These are phyloP conservation scores for Zaprionus lineosus DNA, from an alignment of 2,888 invertebrate species.

Conservation along the genomic window DNA sequence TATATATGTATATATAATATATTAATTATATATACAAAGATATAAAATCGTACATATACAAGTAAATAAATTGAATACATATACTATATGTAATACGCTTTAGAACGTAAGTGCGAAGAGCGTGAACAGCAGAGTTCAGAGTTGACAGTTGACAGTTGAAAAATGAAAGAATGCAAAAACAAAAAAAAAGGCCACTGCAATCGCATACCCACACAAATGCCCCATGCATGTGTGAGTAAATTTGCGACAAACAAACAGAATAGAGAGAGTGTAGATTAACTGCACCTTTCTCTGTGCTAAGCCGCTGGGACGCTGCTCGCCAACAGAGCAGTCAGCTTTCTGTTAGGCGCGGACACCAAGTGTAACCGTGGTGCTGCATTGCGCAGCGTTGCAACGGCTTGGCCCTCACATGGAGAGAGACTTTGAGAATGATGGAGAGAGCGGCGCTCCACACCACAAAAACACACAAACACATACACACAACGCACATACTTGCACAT, in stretches of 20 bases:
- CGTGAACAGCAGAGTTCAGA: conserved; percentile 26
- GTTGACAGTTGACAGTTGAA: not conserved
- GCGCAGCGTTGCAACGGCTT: conserved; percentile 61
- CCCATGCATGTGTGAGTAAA: conserved; percentile 38
- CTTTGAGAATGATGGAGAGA: conserved; percentile 74
- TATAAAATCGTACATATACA: conserved; percentile 31
- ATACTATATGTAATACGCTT: conserved; percentile 64
- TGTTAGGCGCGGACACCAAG: conserved; percentile 49
- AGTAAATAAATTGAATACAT: conserved; percentile 18
- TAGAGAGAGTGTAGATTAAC: conserved; percentile 48
- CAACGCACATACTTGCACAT: conserved; percentile 28
- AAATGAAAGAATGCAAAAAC: not conserved
- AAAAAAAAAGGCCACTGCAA: conserved; percentile 8
- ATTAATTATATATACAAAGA: conserved; percentile 30
- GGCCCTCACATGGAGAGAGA: conserved; percentile 63
- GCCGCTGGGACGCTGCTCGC: conserved; percentile 48
- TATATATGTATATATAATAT: conserved; percentile 21
- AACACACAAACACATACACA: conserved; percentile 18
- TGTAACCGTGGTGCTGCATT: conserved; percentile 23
- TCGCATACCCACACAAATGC: conserved; percentile 26
- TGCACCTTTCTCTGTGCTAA: conserved; percentile 33
- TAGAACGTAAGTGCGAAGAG: conserved; percentile 56
- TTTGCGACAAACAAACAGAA: conserved; percentile 12
- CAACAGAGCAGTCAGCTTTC: conserved; percentile 32
- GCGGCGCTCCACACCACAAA: conserved; percentile 59